Conservation (phyloP, 2,113 vertebrate genomes). For the Asarcornis scutulata region DNA sequence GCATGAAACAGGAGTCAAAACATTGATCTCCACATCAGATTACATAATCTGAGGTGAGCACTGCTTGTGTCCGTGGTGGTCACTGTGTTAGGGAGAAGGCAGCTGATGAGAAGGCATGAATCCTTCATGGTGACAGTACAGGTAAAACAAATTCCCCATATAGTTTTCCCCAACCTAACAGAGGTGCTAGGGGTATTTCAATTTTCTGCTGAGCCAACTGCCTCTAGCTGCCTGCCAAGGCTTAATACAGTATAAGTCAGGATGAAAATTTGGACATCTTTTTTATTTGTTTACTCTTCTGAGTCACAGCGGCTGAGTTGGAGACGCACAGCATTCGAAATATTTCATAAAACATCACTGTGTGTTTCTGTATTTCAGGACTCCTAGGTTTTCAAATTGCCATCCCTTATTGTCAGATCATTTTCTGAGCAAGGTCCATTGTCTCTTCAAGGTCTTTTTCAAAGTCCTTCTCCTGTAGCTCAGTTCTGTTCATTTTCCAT, state of each 20-base stretch:
- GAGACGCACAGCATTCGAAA: neutral
- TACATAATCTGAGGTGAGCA: neutral
- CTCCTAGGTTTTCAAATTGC: neutral
- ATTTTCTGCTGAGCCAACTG: neutral
- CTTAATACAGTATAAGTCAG: neutral
- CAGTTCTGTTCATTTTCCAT: constrained; percentile 1
- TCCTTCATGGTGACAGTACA: neutral
- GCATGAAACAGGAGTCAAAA: neutral
- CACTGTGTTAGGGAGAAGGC: neutral
- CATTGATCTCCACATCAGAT: neutral
- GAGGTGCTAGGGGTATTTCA: neutral
- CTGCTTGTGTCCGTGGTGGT: neutral
- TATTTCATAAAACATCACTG: neutral
- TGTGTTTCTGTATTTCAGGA: neutral
- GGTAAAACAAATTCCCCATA: neutral
- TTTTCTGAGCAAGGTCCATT: neutral
- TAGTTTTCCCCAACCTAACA: neutral
- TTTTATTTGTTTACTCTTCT: neutral
- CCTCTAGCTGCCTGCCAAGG: neutral
- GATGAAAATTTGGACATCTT: neutral
- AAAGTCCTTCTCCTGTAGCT: constrained; percentile 9
- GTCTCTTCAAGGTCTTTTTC: constrained; percentile 30
- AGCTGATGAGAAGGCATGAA: neutral
- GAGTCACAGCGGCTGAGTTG: neutral
- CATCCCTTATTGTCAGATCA: neutral